phyloP scores from a whole-genome alignment of 2,797 vertebrate species.

The Gambelia wislizenii region DNA sequence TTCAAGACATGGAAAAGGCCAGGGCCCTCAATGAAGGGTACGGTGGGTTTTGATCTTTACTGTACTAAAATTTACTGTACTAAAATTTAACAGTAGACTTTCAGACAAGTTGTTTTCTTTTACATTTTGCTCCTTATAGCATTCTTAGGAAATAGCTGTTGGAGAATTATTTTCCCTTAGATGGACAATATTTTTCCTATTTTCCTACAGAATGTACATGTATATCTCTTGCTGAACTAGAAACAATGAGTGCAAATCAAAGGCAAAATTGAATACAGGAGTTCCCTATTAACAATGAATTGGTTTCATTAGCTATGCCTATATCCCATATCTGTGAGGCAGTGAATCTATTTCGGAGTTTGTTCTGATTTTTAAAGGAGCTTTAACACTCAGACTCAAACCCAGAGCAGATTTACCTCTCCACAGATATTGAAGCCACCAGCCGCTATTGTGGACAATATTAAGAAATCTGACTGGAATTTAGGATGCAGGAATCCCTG shows the following conservation, averaged over 20 bases:
- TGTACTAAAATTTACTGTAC: background rate
- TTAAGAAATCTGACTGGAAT: background rate
- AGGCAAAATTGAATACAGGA: background rate
- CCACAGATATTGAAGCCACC: no score
- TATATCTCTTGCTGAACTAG: background rate
- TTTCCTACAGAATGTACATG: no score
- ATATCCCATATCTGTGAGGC: no score
- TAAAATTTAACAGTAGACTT: background rate
- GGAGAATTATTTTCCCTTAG: background rate
- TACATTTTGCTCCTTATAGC: constrained; percentile 36
- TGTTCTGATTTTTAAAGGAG: no score
- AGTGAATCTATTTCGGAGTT: no score
- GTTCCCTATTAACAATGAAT: background rate
- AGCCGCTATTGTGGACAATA: background rate
- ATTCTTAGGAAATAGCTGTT: constrained; percentile 3
- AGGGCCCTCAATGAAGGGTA: constrained; percentile 97
- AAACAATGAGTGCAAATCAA: background rate
- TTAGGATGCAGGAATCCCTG: background rate
- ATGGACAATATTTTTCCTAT: background rate
- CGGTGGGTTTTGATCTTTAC: constrained; percentile 61
- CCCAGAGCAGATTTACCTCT: no score
- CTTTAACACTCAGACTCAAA: no score
- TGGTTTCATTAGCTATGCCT: background rate
- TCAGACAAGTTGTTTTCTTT: constrained; percentile 25
- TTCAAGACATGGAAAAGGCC: constrained; percentile 98